Evolutionary conservation across 2,113 vertebrate species (phyloP).

Genomic region (Siniperca chuatsi): DNA sequence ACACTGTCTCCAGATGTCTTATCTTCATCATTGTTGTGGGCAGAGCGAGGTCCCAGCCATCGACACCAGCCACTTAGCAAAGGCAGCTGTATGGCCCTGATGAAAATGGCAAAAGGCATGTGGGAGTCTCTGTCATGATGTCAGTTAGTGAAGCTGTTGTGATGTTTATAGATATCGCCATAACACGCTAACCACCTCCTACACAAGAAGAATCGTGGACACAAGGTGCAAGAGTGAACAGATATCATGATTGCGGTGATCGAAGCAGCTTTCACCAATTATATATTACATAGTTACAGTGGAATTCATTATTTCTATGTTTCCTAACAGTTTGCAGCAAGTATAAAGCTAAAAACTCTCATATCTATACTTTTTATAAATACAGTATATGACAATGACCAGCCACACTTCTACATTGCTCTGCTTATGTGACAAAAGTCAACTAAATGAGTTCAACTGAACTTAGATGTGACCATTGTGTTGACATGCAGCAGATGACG

Average conservation of each 20-base stretch:
- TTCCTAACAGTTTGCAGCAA: background rate
- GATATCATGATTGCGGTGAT: background rate
- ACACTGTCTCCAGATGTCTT: conserved; percentile 73
- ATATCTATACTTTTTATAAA: background rate
- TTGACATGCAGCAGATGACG: conserved; percentile 7
- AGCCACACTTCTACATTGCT: background rate
- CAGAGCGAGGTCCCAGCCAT: conserved; percentile 76
- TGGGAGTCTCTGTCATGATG: conserved; percentile 60
- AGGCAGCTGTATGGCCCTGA: conserved; percentile 69
- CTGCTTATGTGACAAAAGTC: conserved; percentile 12
- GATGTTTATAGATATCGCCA: conserved; percentile 48
- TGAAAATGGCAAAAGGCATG: conserved; percentile 66
- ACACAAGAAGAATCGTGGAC: conserved; percentile 21
- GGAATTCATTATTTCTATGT: background rate
- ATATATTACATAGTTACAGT: background rate
- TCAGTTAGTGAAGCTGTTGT: conserved; percentile 51
- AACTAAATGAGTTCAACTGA: background rate
- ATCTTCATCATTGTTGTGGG: conserved; percentile 74
- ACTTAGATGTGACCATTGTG: background rate
- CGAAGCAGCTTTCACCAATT: conserved; percentile 1
- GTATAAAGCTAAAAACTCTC: background rate
- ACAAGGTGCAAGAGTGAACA: background rate
- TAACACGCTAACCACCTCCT: conserved; percentile 13
- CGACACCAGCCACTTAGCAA: conserved; percentile 79
- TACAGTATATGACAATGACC: background rate